These are phyloP conservation scores for Cervus canadensis DNA, from an alignment of 2,113 vertebrate species.

Conservation along the genomic window DNA sequence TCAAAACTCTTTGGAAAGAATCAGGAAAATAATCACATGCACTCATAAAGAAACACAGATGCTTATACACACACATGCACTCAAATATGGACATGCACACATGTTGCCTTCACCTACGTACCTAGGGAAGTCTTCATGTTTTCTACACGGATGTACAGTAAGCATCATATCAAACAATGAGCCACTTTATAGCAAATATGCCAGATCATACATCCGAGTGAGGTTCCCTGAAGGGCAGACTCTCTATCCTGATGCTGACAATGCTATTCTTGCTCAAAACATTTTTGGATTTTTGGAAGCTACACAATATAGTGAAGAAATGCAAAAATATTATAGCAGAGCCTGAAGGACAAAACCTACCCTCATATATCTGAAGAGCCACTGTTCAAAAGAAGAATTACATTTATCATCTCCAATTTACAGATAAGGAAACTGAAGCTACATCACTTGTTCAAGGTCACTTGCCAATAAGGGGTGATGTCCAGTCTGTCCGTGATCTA, in stretches of 20 bases:
- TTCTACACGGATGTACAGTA: not conserved
- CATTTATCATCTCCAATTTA: not conserved
- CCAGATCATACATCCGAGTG: not conserved
- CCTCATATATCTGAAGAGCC: not conserved
- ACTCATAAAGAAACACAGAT: not conserved
- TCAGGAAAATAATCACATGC: not conserved
- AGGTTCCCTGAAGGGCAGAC: not conserved
- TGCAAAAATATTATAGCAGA: not conserved
- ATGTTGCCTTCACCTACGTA: not conserved
- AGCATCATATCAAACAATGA: not conserved
- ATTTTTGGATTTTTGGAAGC: not conserved
- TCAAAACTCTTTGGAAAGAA: not conserved
- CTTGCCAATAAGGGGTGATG: not conserved
- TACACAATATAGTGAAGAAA: not conserved
- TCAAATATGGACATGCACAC: not conserved
- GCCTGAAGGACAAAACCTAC: not conserved
- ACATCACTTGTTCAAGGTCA: not conserved
- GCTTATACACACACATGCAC: not conserved
- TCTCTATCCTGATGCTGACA: not conserved
- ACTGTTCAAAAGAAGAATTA: not conserved
- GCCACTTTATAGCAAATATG: not conserved
- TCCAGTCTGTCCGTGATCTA: accelerated
- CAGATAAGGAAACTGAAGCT: not conserved
- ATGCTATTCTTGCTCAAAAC: not conserved
- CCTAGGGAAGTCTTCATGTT: not conserved